Percentiles rank a stretch among this genome's conserved stretches.
Evolutionary conservation across 2,797 vertebrate genomes (phyloP).

Genomic region (Halcyon chelicuti): DNA sequence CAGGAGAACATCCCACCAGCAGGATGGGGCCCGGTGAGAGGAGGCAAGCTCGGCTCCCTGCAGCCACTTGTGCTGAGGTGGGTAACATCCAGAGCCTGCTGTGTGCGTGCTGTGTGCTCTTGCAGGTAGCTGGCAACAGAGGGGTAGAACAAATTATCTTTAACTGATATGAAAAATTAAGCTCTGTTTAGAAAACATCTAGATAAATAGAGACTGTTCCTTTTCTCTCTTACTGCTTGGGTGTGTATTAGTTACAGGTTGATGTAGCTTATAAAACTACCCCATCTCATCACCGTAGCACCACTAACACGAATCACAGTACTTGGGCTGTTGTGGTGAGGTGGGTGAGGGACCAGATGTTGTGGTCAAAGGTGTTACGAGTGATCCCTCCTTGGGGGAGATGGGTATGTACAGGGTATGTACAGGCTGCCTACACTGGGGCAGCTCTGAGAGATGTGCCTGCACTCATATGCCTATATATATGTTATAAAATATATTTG

Average conservation of each 20-base stretch:
- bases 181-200: background rate
- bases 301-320: fast-evolving
- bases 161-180: background rate
- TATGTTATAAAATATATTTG: background rate
- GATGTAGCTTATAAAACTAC: background rate
- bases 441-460: background rate
- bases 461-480: too few species aligned
- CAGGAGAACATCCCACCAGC: background rate
- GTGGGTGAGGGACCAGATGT: background rate
- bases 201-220: background rate
- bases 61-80: fast-evolving
- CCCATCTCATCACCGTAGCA: too few species aligned
- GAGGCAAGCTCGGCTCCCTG: background rate
- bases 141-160: background rate
- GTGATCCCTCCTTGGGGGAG: background rate
- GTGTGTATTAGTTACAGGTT: fast-evolving
- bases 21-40: background rate
- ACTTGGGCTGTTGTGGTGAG: background rate
- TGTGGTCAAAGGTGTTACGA: too few species aligned
- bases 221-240: background rate
- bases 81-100: fast-evolving
- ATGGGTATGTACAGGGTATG: fast-evolving
- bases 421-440: fast-evolving
- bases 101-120: fast-evolving
- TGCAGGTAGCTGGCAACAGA: fast-evolving